These are phyloP conservation scores for Typhlichthys eigenmanni DNA, from an alignment of 2,797 vertebrate genomes.

Conservation along the genomic window DNA sequence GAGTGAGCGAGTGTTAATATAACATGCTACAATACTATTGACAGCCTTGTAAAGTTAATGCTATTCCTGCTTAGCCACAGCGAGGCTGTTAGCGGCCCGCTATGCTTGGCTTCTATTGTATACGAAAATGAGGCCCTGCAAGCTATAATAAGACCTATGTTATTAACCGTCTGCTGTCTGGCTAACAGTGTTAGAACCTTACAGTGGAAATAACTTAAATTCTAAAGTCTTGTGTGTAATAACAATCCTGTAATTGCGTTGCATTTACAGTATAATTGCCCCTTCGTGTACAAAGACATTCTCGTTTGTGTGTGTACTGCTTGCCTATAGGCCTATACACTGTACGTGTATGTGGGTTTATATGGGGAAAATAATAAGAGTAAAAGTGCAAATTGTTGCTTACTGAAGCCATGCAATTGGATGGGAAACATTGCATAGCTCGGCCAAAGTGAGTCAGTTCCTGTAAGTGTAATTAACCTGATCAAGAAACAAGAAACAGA, in stretches of 20 bases:
- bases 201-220: constrained; percentile 14
- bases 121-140: constrained; percentile 17
- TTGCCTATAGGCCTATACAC: neutral
- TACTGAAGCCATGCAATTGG: constrained; percentile 12
- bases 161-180: constrained; percentile 26
- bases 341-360: constrained; percentile 10
- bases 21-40: constrained; percentile 28
- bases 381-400: constrained; percentile 23
- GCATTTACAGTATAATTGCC: constrained; percentile 36
- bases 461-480: constrained; percentile 39
- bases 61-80: constrained; percentile 17
- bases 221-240: constrained; percentile 30
- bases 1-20: constrained; percentile 11
- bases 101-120: neutral
- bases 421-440: constrained; percentile 22
- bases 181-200: constrained; percentile 17
- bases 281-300: constrained; percentile 27
- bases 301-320: constrained; percentile 1
- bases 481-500: constrained; percentile 44
- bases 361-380: constrained; percentile 5
- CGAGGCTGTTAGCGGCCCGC: constrained; percentile 21
- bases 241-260: constrained; percentile 26
- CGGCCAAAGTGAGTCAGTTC: constrained; percentile 34
- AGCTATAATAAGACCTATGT: constrained; percentile 19
- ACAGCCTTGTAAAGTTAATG: constrained; percentile 36